Base-by-base conservation (phyloP, 1,140 invertebrate species). In the Drosophila sp. region DNA sequence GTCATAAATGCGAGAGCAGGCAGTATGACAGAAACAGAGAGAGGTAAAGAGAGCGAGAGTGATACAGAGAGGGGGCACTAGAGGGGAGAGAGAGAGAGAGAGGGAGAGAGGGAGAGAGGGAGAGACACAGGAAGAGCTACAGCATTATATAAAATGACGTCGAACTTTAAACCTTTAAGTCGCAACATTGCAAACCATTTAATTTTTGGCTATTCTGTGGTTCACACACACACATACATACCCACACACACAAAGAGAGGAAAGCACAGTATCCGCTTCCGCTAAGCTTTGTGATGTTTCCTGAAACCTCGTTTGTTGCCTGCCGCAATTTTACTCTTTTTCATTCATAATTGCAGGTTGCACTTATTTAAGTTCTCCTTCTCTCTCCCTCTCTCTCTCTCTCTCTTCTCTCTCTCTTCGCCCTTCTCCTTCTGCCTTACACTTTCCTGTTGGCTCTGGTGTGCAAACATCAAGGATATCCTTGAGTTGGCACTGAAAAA, bases 341-440 rank as follows among this genome's bases (percentile, higher is more conserved):
- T 81, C 82, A 78, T 82, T 78, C 82, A 82, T 86, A 86, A 86
- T 86, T 86, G 82, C 81, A 78, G 81, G 82, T 87, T 82, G 82
- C 81, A 86, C 67, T 81, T 81, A 67, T 82, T 82, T 81, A 72
- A 80, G 66, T 16, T 48, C 29, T 27, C 32, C 34, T 18, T 27
- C 40, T 36, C 11, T 72, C 29, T 40, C n/a, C 16, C 7, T 25
- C 7, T 34, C 6, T 41, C 9, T 11, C 14, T 38, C 25, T 43
- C 58, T 4, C 46, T 21, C 13, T 36, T 36, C 25, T 7, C 16
- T 11, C 45, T 51, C 46, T 48, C 48, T 13, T 13, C 8, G 14
- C 16, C 14, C 8, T 40, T 58, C 56, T 61, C 14, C 8, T 40
- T 58, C 56, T 61, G 16, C 3, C 56, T 27, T 11, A 11, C 9